Evolutionary conservation across 2,113 vertebrate species (phyloP).

Genomic region (Terrapene triunguis): DNA sequence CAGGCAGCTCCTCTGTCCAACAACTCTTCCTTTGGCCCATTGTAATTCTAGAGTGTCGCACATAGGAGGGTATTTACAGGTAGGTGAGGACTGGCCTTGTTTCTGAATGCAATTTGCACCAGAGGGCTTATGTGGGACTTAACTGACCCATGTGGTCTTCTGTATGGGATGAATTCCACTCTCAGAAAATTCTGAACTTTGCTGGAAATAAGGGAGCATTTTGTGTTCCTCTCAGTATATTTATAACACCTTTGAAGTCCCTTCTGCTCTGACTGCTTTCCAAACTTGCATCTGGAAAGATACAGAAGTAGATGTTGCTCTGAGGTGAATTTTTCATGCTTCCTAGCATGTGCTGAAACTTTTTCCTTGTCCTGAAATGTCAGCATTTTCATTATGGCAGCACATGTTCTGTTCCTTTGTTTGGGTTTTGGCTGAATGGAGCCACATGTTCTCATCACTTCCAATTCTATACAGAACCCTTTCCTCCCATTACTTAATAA

Average conservation of each 20-base stretch:
- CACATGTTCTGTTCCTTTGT: background rate
- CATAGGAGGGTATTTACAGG: rapidly evolving
- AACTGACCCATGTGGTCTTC: too few relatives aligned
- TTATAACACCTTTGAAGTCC: background rate
- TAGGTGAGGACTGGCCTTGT: background rate
- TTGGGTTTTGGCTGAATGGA: background rate
- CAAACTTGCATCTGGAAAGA: background rate
- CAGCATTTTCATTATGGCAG: background rate
- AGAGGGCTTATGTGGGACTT: background rate
- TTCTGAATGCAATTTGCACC: background rate
- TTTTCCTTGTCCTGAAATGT: background rate
- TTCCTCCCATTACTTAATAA: background rate
- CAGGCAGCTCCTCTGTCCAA: background rate
- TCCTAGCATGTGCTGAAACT: rapidly evolving
- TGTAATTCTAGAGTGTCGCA: rapidly evolving
- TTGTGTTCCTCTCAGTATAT: background rate
- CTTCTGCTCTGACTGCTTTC: background rate
- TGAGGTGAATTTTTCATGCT: background rate
- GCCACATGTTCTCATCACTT: background rate
- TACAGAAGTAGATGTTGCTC: background rate
- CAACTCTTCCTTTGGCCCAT: background rate
- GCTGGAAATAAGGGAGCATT: background rate
- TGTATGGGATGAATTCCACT: rapidly evolving
- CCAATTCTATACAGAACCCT: background rate
- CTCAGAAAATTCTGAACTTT: background rate